Evolutionary conservation across 2,888 invertebrate genomes (phyloP), one percentile per base, ranked within the genome.

Genomic region (Branchipolynoe longqiensis): DNA sequence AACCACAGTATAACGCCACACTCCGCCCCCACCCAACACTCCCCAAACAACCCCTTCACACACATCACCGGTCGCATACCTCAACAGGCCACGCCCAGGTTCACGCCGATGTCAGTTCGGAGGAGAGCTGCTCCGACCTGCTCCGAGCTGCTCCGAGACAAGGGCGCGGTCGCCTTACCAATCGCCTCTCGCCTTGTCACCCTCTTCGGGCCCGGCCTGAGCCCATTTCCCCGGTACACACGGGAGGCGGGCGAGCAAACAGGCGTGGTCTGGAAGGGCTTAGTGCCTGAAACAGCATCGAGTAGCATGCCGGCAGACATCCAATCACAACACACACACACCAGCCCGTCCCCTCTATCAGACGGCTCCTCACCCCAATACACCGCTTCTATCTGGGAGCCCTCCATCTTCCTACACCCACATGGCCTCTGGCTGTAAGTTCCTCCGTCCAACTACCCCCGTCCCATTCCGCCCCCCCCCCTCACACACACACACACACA

Each of bases 201-300:
- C 69, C 69, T 18, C 33, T 69, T 18, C 69, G 36, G 33, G 22
- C 78, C 28, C 48, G 54, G 48, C 28, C 54, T 48, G 14, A 31
- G 41, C 78, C 78, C 78, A 78, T 78, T 78, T 78, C 41, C 48
- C 25, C 78, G 48, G 54, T 48, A 78, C 78, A 78, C 78, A 41
- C 31, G 14, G 54, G n/a, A 6, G 48, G 38, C 78, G 1, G 14
- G 48, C 41, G 54, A 48, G 78, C 54, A 78, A 78, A 78, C 78
- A 78, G 48, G 36, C 69, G 33, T 31, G 12, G 33, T 3, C 69
- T 33, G 31, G 48, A 18, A 6, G 31, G 41, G 78, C 48, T 41
- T 28, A 48, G 48, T 8, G 48, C 54, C 48, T 48, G 48, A 41
- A 78, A 78, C 48, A 78, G 28, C 78, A 78, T 48, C 25, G 78